Percentiles rank a stretch among this genome's conserved stretches.
These are phyloP conservation scores for Acanthisitta chloris DNA, from an alignment of 2,113 vertebrate genomes.

Conservation along the genomic window DNA sequence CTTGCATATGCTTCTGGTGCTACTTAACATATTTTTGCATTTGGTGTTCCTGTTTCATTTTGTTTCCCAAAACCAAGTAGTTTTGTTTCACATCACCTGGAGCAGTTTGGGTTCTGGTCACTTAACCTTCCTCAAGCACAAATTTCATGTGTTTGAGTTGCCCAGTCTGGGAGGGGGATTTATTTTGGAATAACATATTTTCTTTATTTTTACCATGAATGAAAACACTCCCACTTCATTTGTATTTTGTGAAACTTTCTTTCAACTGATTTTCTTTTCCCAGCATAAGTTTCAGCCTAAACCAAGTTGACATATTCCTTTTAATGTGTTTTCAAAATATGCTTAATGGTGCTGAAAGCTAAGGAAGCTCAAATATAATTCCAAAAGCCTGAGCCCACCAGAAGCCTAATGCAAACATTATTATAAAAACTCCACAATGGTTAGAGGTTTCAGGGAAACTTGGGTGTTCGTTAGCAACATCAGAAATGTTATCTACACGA, in stretches of 20 bases:
- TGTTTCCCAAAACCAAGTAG: not conserved
- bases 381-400: slow-evolving; percentile 41
- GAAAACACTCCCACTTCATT: not conserved
- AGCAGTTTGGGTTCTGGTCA: not conserved
- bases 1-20: not conserved
- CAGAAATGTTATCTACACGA: not conserved
- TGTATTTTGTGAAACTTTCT: not conserved
- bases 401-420: slow-evolving; percentile 53
- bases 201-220: not conserved
- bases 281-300: not conserved
- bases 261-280: not conserved
- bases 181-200: not conserved
- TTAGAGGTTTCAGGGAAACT: not conserved
- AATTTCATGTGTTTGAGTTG: not conserved
- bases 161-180: fast-evolving
- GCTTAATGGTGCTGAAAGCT: slow-evolving; percentile 45
- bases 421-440: not conserved
- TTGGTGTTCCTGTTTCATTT: not conserved
- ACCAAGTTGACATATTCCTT: not conserved
- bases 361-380: slow-evolving; percentile 25
- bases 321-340: slow-evolving; percentile 48
- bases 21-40: not conserved
- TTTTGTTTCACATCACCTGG: not conserved
- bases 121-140: not conserved
- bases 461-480: not conserved